Conservation (phyloP, 2,797 vertebrate genomes). For the Eulemur rubriventer region DNA sequence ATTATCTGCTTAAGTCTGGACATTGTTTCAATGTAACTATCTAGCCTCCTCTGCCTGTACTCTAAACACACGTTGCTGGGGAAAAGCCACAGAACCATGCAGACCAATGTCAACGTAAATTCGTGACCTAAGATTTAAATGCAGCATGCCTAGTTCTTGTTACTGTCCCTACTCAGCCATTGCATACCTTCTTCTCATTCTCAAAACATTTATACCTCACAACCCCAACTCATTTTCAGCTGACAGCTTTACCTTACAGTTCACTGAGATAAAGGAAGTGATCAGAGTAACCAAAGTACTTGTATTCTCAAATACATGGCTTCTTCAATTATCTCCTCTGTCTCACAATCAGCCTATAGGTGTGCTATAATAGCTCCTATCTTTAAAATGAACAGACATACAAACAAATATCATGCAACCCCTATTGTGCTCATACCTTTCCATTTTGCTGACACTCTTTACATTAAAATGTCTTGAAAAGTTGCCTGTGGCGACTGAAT, state of each 20-base stretch:
- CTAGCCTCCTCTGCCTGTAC: neutral
- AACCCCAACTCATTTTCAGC: neutral
- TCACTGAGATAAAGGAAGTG: neutral
- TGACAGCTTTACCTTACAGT: neutral
- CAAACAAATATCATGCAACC: neutral
- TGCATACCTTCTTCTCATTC: neutral
- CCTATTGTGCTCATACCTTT: neutral
- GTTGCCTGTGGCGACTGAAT: neutral
- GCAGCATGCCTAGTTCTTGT: neutral
- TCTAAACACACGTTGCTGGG: neutral
- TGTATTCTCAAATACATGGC: neutral
- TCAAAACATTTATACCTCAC: neutral
- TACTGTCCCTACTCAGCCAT: neutral
- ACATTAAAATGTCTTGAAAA: neutral
- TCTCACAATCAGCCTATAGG: neutral
- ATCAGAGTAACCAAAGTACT: neutral
- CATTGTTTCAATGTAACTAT: neutral
- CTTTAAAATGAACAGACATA: neutral
- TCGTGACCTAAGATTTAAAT: neutral
- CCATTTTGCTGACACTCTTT: neutral
- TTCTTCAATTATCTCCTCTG: neutral
- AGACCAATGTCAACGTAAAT: neutral
- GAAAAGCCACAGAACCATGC: neutral
- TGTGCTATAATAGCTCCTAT: neutral
- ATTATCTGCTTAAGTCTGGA: neutral